Percentiles rank a stretch among this genome's conserved stretches.
Conservation (phyloP, 2,888 invertebrate species). For the Craniophora ligustri region DNA sequence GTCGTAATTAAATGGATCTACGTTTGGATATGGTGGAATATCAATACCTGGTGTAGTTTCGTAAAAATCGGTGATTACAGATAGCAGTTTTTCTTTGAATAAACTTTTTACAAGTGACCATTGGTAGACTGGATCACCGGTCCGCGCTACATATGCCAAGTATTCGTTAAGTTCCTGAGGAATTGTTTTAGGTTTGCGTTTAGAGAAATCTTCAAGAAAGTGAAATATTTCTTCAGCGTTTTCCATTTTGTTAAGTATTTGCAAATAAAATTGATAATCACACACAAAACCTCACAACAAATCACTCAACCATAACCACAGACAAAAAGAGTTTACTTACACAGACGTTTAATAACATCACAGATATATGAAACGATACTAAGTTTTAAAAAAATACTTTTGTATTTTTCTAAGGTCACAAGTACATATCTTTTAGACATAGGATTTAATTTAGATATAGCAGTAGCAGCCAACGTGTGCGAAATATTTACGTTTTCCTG, state of each 20-base stretch:
- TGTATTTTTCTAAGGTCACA: too few species aligned
- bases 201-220: slow-evolving; percentile 94
- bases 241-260: slow-evolving; percentile 89
- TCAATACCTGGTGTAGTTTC: slow-evolving; percentile 93
- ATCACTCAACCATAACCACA: slow-evolving; percentile 29
- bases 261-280: neutral
- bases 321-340: slow-evolving; percentile 17
- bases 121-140: slow-evolving; percentile 97
- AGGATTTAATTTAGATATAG: too few species aligned
- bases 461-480: too few species aligned
- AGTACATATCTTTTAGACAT: too few species aligned
- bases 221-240: slow-evolving; percentile 95
- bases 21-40: slow-evolving; percentile 96
- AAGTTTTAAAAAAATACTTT: too few species aligned
- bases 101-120: slow-evolving; percentile 96
- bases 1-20: slow-evolving; percentile 96
- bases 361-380: too few species aligned
- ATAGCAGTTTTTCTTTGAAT: slow-evolving; percentile 95
- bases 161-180: slow-evolving; percentile 97
- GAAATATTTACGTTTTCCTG: too few species aligned
- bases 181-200: slow-evolving; percentile 93
- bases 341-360: neutral
- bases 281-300: slow-evolving; percentile 31
- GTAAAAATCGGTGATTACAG: slow-evolving; percentile 96
- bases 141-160: slow-evolving; percentile 96